Conservation (phyloP, 2,113 vertebrate genomes). For the Halcyon malimbica region DNA sequence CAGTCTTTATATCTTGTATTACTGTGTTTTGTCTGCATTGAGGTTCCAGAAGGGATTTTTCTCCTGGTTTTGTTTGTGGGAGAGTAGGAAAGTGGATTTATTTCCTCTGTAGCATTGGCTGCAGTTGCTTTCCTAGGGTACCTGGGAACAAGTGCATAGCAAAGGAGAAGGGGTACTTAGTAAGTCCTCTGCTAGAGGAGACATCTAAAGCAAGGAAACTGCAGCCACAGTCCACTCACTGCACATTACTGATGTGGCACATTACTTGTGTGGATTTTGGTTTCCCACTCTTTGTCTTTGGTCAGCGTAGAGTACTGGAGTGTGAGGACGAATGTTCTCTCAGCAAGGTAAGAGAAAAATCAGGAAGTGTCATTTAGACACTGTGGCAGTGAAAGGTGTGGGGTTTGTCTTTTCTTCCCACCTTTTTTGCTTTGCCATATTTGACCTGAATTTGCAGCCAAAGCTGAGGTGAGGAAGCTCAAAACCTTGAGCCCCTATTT, state of each 20-base stretch:
- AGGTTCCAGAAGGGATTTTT: background rate
- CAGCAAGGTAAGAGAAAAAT: background rate
- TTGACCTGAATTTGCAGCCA: background rate
- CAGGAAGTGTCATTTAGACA: background rate
- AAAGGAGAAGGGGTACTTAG: background rate
- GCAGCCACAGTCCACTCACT: background rate
- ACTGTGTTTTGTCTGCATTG: background rate
- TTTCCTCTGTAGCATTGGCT: background rate
- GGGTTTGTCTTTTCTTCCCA: accelerated
- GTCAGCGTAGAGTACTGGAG: background rate
- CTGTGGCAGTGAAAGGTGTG: background rate
- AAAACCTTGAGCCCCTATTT: background rate
- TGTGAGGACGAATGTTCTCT: background rate
- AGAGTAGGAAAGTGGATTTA: background rate
- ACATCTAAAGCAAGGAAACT: background rate
- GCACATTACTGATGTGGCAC: background rate
- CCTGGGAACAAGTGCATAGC: background rate
- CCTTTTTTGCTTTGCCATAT: background rate
- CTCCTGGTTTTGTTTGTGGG: background rate
- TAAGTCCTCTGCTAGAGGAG: background rate
- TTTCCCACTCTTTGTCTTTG: background rate
- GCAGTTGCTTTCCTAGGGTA: background rate
- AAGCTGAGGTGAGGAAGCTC: background rate
- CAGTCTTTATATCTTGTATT: background rate
- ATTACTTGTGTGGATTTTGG: background rate